phyloP scores from a whole-genome alignment of 2,888 invertebrate species.

The Atherix ibis region DNA sequence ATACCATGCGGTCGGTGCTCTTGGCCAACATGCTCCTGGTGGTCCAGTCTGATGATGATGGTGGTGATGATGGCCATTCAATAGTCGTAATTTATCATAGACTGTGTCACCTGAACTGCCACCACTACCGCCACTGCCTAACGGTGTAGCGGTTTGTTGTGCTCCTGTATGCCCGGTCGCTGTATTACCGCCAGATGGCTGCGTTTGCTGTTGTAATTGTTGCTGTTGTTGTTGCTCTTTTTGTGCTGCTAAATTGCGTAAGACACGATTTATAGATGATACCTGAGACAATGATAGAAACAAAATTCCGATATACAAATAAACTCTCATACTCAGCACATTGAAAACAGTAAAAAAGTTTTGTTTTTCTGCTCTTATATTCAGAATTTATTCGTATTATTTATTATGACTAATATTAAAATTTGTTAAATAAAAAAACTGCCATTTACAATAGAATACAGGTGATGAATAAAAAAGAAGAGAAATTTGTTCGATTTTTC shows the following conservation, averaged over 20 bases:
- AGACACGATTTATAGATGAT: slow-evolving; percentile 94
- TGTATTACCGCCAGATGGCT: slow-evolving; percentile 2
- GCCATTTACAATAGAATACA: too few species aligned
- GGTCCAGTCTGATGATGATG: slow-evolving; percentile 13
- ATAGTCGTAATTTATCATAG: slow-evolving; percentile 27
- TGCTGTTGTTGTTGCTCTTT: slow-evolving; percentile 68
- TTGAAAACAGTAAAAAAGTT: not conserved
- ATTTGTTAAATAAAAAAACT: too few species aligned
- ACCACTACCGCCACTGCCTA: slow-evolving; percentile 21
- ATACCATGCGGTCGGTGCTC: slow-evolving; percentile 26
- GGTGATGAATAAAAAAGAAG: slow-evolving; percentile 3
- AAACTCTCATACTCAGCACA: not conserved
- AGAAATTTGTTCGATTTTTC: slow-evolving; percentile 4
- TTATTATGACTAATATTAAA: too few species aligned
- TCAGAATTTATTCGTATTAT: too few species aligned
- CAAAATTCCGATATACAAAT: too few species aligned
- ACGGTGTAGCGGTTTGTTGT: slow-evolving; percentile 22
- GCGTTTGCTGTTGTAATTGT: slow-evolving; percentile 14
- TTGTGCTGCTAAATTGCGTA: slow-evolving; percentile 88
- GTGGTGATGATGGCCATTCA: slow-evolving; percentile 19
- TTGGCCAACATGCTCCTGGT: slow-evolving; percentile 20
- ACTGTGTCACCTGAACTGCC: slow-evolving; percentile 14
- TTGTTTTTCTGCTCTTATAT: not conserved
- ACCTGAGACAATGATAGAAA: slow-evolving; percentile 55
- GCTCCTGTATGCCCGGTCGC: slow-evolving; percentile 3